These are phyloP conservation scores for Myrmophylax atrothorax DNA, from an alignment of 2,113 vertebrate species.

Conservation along the genomic window DNA sequence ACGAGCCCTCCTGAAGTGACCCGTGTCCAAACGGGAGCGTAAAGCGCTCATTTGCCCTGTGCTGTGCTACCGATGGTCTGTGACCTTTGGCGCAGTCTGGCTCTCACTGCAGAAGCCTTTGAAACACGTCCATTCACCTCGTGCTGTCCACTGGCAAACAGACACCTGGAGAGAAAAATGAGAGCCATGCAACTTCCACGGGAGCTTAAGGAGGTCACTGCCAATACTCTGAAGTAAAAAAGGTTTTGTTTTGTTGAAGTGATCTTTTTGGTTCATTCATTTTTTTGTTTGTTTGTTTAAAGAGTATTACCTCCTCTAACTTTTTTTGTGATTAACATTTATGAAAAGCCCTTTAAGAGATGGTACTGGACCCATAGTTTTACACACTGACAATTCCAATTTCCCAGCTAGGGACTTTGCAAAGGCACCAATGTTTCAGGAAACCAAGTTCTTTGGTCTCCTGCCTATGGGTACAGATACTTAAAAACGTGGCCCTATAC, in stretches of 20 bases:
- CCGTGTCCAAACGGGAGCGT: not conserved
- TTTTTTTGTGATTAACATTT: not conserved
- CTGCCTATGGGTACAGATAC: not conserved
- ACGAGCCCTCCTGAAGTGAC: not conserved
- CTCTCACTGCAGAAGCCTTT: not conserved
- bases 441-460: not conserved
- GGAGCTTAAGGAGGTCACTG: not conserved
- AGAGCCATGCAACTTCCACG: accelerated
- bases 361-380: not conserved
- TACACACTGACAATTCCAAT: not conserved
- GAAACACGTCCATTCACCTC: accelerated
- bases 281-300: not conserved
- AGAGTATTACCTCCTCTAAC: not conserved
- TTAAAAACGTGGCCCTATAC: not conserved
- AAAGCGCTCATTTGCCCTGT: not conserved
- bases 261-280: not conserved
- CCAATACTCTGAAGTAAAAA: not conserved
- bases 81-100: not conserved
- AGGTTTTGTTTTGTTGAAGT: not conserved
- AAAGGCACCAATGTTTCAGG: not conserved
- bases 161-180: not conserved
- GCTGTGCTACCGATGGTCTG: not conserved
- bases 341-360: not conserved
- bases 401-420: not conserved
- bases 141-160: accelerated